Evolutionary conservation across 2,113 vertebrate genomes (phyloP).

Genomic region (Tor tambroides): DNA sequence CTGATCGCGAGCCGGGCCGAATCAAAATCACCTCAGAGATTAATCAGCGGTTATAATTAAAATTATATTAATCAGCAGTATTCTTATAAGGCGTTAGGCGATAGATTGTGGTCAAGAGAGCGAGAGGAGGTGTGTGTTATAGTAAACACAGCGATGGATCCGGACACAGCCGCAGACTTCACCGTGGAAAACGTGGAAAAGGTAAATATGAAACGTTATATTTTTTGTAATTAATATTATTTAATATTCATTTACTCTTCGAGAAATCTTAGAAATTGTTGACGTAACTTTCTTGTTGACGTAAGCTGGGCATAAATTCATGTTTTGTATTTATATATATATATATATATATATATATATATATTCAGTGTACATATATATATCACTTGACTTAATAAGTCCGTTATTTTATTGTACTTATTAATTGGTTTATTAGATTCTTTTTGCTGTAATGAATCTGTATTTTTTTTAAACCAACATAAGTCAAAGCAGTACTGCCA

Average conservation of each 20-base stretch:
- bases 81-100: background rate
- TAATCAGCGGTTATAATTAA: background rate
- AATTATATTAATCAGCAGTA: background rate
- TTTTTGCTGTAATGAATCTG: background rate
- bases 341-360: background rate
- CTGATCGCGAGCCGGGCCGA: constrained; percentile 36
- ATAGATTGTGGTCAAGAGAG: background rate
- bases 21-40: background rate
- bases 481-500: background rate
- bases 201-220: constrained; percentile 69
- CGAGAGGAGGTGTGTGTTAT: constrained; percentile 18
- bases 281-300: background rate
- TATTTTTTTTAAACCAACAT: background rate
- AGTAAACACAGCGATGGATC: constrained; percentile 33
- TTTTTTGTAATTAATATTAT: background rate
- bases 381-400: background rate
- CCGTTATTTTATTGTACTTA: background rate
- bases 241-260: background rate
- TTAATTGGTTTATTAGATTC: background rate
- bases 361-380: too few relatives aligned
- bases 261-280: background rate
- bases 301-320: background rate
- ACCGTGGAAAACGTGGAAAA: constrained; percentile 97
- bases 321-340: background rate
- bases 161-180: constrained; percentile 80